A percentile compares a stretch with the other conserved stretches of the same genome.
phyloP scores from a whole-genome alignment of 2,888 invertebrate species.

The Cabera pusaria region DNA sequence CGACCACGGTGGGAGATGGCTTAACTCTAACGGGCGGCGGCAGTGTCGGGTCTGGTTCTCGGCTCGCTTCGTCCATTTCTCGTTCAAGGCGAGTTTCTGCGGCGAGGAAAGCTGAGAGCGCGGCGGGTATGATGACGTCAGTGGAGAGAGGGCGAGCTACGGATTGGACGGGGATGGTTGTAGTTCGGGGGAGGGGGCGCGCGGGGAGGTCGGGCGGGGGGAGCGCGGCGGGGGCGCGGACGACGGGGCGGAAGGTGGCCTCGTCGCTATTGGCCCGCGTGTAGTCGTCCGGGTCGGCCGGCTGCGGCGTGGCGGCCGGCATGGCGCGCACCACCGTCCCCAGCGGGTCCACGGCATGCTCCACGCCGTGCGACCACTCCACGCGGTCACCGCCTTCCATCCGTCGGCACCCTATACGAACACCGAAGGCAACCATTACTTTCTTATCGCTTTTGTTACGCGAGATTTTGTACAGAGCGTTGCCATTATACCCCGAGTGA shows the following conservation, averaged over 20 bases:
- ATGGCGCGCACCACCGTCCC: slow-evolving; percentile 84
- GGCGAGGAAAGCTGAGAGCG: slow-evolving; percentile 30
- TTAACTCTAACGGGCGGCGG: slow-evolving; percentile 55
- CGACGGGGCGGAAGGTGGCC: slow-evolving; percentile 86
- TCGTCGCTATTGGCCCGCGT: slow-evolving; percentile 85
- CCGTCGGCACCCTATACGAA: slow-evolving; percentile 85
- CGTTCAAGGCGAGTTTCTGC: slow-evolving; percentile 30
- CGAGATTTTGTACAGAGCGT: slow-evolving; percentile 17
- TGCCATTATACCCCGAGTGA: too few species aligned
- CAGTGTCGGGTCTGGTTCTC: slow-evolving; percentile 44
- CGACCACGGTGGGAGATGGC: slow-evolving; percentile 57
- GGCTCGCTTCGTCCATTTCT: slow-evolving; percentile 39
- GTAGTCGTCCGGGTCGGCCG: slow-evolving; percentile 67
- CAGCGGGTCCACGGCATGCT: slow-evolving; percentile 86
- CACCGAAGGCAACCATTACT: slow-evolving; percentile 91
- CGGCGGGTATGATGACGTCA: slow-evolving; percentile 41
- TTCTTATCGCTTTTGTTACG: slow-evolving; percentile 29
- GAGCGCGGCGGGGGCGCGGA: slow-evolving; percentile 75
- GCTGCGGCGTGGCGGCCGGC: slow-evolving; percentile 59
- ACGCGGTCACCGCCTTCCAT: slow-evolving; percentile 55
- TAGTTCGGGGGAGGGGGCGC: slow-evolving; percentile 57
- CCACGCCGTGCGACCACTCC: slow-evolving; percentile 78
- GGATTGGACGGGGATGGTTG: slow-evolving; percentile 66
- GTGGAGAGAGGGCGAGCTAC: slow-evolving; percentile 32
- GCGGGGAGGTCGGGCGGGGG: slow-evolving; percentile 50